A percentile compares a stretch with the other conserved stretches of the same genome.
Evolutionary conservation across 2,113 vertebrate genomes (phyloP).

Genomic region (Hemibagrus wyckioides): DNA sequence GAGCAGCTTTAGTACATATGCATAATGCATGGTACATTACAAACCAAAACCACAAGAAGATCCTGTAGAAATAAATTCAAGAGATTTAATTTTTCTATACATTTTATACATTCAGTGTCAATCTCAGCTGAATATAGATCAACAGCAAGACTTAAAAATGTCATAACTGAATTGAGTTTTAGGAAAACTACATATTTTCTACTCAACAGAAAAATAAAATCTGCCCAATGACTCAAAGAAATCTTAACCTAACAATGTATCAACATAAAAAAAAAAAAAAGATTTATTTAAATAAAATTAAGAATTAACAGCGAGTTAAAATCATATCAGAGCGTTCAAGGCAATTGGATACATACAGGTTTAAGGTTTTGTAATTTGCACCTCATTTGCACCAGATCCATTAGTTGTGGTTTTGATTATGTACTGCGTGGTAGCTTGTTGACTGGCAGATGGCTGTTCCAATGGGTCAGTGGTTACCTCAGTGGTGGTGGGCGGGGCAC

Average conservation of each 20-base stretch:
- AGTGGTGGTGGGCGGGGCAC: conserved; percentile 64
- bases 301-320: not conserved
- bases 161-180: not conserved
- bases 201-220: conserved; percentile 2
- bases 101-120: conserved; percentile 12
- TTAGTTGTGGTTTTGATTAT: conserved; percentile 94
- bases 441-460: conserved; percentile 74
- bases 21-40: not conserved
- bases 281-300: not conserved
- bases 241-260: not conserved
- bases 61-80: not conserved
- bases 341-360: not conserved
- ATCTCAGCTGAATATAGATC: not conserved
- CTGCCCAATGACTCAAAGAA: not conserved
- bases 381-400: conserved; percentile 78
- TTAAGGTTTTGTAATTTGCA: conserved; percentile 90
- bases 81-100: not conserved
- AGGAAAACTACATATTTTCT: conserved; percentile 4
- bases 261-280: not conserved
- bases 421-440: conserved; percentile 87
- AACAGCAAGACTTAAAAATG: not conserved
- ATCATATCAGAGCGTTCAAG: not conserved
- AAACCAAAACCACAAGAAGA: not conserved
- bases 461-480: conserved; percentile 75
- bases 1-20: conserved; percentile 1